Percentiles rank a stretch among this genome's conserved stretches.
These are phyloP conservation scores for Brachypteracias leptosomus DNA, from an alignment of 2,113 vertebrate genomes.

Conservation along the genomic window DNA sequence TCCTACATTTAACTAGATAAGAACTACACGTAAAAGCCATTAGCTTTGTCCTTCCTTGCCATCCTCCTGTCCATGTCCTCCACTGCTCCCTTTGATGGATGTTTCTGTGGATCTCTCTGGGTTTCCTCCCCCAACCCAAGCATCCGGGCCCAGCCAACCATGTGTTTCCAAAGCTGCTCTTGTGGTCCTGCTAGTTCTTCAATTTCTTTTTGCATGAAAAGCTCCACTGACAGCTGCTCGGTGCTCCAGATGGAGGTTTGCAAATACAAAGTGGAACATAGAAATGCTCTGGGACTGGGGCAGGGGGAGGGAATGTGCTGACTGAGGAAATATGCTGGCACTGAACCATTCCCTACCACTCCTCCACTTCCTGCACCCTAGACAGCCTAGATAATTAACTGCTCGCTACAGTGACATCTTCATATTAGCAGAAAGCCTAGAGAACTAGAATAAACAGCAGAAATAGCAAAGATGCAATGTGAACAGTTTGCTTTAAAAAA, in stretches of 20 bases:
- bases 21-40: background rate
- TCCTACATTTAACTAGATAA: background rate
- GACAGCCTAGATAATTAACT: constrained; percentile 2
- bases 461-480: background rate
- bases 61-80: background rate
- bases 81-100: background rate
- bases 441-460: background rate
- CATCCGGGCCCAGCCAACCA: constrained; percentile 30
- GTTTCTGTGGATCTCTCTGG: background rate
- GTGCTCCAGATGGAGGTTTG: constrained; percentile 48
- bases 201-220: constrained; percentile 24
- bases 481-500: background rate
- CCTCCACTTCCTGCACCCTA: background rate
- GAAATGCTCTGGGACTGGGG: background rate
- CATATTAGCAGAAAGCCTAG: background rate
- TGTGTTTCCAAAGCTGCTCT: constrained; percentile 27
- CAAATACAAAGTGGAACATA: background rate
- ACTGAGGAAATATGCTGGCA: background rate
- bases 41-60: background rate
- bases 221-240: constrained; percentile 24
- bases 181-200: constrained; percentile 14
- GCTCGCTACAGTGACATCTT: background rate
- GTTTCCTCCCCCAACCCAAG: background rate
- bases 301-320: background rate
- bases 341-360: background rate